Evolutionary conservation across 1,140 invertebrate genomes (phyloP), one percentile per base, ranked within the genome.

Genomic region (Leptinotarsa texana): DNA sequence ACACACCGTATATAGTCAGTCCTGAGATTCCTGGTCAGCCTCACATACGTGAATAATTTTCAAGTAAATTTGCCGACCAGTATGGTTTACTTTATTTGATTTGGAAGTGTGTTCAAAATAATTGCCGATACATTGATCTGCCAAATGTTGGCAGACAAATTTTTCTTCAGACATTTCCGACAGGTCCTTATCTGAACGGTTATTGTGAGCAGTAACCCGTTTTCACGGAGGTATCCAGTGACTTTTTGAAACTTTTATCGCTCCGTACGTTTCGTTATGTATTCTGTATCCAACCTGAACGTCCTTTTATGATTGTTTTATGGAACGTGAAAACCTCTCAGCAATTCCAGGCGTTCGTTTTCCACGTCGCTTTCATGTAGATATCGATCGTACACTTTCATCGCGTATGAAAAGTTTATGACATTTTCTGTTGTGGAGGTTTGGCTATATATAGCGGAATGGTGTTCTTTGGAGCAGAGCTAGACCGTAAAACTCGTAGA

Each of bases 321-420:
- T 57, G 15, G n/a, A 18, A 42, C 33, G 33, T 42, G 33, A 42
- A 42, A 42, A 8, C 33, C 33, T 42, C 11, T 15, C 51, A 57
- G n/a, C 51, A 57, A 57, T 57, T 57, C 51, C 4, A 18, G 51
- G 15, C n/a, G 6, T 57, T 57, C 51, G 51, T 17, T 57, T 57
- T 57, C 51, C n/a, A 15, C 51, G 17, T 18, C 2, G 2, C 3
- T 57, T 57, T 57, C 6, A 57, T n/a, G 51, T 57, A 57, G 51
- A 57, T 57, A 57, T 57, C 51, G 51, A 57, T 57, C 51, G n/a
- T 18, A 18, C 13, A 18, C 51, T 57, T 57, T 57, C n/a, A 18
- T 18, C 51, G 51, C 51, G 51, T n/a, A 57, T 57, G 51, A 57
- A 57, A 57, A 57, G 51, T 57, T 57, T 57, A 57, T 57, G 51